phyloP scores from a whole-genome alignment of 1,140 invertebrate species.

The Panagrolaimus sp. region DNA sequence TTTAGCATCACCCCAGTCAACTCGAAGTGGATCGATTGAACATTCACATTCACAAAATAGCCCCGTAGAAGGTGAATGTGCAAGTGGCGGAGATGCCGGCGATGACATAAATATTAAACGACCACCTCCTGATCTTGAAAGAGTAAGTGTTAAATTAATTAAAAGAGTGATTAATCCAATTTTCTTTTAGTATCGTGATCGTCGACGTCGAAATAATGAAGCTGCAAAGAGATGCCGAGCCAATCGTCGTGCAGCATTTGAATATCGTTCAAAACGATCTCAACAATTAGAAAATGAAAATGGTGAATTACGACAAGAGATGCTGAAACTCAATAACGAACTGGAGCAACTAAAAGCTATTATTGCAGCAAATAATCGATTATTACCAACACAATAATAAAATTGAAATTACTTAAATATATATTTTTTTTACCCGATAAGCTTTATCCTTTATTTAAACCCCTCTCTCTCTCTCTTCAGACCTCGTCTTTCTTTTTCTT shows the following conservation, averaged over 20 bases:
- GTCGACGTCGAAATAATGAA: slow-evolving; percentile 54
- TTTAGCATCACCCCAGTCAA: slow-evolving; percentile 18
- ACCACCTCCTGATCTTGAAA: background rate
- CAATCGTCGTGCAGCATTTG: slow-evolving; percentile 54
- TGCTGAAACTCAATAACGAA: slow-evolving; percentile 47
- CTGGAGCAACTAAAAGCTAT: slow-evolving; percentile 49
- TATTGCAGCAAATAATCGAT: slow-evolving; percentile 39
- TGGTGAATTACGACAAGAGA: slow-evolving; percentile 45
- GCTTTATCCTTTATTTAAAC: too few relatives aligned
- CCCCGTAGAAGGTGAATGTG: background rate
- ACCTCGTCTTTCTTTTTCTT: too few relatives aligned
- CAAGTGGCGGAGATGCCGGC: background rate
- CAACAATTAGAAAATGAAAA: slow-evolving; percentile 48
- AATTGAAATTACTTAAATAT: too few relatives aligned
- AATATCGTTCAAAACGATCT: slow-evolving; percentile 49
- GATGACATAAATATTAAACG: background rate
- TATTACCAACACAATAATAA: too few relatives aligned
- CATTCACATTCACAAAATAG: background rate
- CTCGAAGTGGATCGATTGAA: slow-evolving; percentile 16
- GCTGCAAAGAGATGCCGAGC: slow-evolving; percentile 54
- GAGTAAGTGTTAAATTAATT: slow-evolving; percentile 12
- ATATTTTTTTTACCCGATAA: too few relatives aligned
- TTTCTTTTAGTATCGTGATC: slow-evolving; percentile 53
- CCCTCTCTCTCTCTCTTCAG: too few relatives aligned
- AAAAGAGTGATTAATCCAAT: background rate